phyloP scores from a whole-genome alignment of 2,113 vertebrate species.

The Sander lucioperca region DNA sequence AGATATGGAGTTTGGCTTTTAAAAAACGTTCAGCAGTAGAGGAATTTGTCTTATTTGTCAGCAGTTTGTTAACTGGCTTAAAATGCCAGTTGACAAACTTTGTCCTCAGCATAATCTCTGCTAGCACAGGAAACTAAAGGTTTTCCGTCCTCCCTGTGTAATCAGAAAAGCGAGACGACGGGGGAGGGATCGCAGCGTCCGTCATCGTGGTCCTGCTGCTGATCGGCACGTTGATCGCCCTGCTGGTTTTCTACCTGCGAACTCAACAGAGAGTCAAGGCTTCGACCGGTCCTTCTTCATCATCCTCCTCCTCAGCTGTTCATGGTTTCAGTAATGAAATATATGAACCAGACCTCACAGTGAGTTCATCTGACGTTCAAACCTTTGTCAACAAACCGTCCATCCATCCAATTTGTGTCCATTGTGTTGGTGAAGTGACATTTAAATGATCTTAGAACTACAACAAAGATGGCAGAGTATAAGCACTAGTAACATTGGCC shows the following conservation, averaged over 20 bases:
- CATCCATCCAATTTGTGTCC: background rate
- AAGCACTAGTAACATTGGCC: background rate
- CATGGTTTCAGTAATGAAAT: conserved; percentile 59
- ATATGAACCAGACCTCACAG: conserved; percentile 57
- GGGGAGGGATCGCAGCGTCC: conserved; percentile 66
- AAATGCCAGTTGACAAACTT: no score
- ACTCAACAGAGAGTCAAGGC: background rate
- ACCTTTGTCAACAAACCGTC: background rate
- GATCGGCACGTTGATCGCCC: conserved; percentile 54
- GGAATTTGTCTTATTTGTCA: background rate
- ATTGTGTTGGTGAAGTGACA: background rate
- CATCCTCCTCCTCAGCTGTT: background rate
- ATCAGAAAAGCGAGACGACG: conserved; percentile 7
- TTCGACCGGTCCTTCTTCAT: accelerated
- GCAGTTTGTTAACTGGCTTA: background rate
- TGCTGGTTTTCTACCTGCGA: conserved; percentile 75
- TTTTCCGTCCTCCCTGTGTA: conserved; percentile 45
- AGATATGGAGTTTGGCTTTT: background rate
- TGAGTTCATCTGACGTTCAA: conserved; percentile 52
- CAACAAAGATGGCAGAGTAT: background rate
- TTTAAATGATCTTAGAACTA: background rate
- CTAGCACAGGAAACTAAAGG: background rate
- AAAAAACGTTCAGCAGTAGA: background rate
- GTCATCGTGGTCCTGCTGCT: conserved; percentile 79
- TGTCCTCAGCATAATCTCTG: background rate